These are phyloP conservation scores for Cyrtonyx montezumae DNA, from an alignment of 2,113 vertebrate species.

Conservation along the genomic window DNA sequence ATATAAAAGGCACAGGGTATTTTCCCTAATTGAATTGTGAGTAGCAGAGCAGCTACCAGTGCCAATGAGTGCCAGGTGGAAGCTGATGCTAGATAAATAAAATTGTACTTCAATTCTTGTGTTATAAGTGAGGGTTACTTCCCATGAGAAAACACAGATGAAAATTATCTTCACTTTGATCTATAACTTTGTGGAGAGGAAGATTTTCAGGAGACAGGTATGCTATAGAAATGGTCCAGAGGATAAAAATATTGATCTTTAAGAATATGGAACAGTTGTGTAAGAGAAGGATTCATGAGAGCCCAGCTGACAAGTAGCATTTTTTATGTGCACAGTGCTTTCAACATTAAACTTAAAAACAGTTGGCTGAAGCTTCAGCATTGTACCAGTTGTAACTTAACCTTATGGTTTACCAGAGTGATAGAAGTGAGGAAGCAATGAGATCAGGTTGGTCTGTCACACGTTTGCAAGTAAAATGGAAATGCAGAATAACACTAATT, in stretches of 20 bases:
- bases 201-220: not conserved
- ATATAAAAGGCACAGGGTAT: not conserved
- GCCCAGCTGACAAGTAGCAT: not conserved
- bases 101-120: not conserved
- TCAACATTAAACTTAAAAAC: not conserved
- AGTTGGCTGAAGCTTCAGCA: not conserved
- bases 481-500: not conserved
- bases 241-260: not conserved
- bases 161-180: not conserved
- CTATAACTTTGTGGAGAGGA: not conserved
- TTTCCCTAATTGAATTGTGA: not conserved
- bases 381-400: not conserved
- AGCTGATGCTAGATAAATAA: not conserved
- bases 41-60: not conserved
- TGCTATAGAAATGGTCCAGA: not conserved
- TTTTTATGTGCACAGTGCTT: not conserved
- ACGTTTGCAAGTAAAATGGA: not conserved
- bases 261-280: not conserved
- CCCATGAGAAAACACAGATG: not conserved
- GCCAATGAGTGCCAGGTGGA: not conserved
- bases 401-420: rapidly evolving
- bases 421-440: not conserved
- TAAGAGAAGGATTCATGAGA: not conserved
- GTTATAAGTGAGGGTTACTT: not conserved
- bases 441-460: not conserved